phyloP scores from a whole-genome alignment of 2,888 invertebrate genomes.

The Melanotus villosus region DNA sequence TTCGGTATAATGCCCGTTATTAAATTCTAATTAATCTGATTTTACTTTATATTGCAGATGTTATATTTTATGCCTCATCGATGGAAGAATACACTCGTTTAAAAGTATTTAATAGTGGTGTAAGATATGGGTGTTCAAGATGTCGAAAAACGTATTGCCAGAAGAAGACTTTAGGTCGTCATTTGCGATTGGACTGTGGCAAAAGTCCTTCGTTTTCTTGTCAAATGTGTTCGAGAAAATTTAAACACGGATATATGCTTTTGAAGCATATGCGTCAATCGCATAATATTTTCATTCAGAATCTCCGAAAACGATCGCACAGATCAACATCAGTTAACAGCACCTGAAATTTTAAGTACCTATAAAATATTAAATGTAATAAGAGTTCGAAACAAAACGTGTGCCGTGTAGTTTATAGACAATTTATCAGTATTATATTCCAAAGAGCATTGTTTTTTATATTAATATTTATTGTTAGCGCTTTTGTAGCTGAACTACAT shows the following conservation, averaged over 20 bases:
- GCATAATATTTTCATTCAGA: constrained; percentile 59
- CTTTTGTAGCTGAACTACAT: too few relatives aligned
- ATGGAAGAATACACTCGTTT: constrained; percentile 64
- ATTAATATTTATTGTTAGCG: too few relatives aligned
- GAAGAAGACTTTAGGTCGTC: constrained; percentile 66
- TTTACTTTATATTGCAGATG: constrained; percentile 47
- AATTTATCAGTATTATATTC: too few relatives aligned
- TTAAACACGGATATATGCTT: constrained; percentile 62
- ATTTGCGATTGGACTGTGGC: constrained; percentile 69
- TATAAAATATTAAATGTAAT: too few relatives aligned
- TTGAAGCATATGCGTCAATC: constrained; percentile 63
- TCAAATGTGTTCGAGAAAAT: constrained; percentile 47
- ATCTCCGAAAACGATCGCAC: constrained; percentile 42
- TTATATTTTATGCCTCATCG: constrained; percentile 61
- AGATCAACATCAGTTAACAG: neutral
- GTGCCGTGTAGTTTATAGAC: too few relatives aligned
- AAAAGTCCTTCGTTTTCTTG: constrained; percentile 61
- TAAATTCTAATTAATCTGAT: neutral
- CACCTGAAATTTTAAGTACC: too few relatives aligned
- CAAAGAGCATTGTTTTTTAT: too few relatives aligned
- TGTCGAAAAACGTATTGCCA: constrained; percentile 65
- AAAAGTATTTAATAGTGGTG: constrained; percentile 60
- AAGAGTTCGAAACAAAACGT: too few relatives aligned
- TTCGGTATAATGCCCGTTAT: neutral
- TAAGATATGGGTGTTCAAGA: constrained; percentile 62